A percentile compares a stretch with the other conserved stretches of the same genome.
Conservation (phyloP, 1,140 invertebrate species). For the Pseudobourletiella spinata region DNA sequence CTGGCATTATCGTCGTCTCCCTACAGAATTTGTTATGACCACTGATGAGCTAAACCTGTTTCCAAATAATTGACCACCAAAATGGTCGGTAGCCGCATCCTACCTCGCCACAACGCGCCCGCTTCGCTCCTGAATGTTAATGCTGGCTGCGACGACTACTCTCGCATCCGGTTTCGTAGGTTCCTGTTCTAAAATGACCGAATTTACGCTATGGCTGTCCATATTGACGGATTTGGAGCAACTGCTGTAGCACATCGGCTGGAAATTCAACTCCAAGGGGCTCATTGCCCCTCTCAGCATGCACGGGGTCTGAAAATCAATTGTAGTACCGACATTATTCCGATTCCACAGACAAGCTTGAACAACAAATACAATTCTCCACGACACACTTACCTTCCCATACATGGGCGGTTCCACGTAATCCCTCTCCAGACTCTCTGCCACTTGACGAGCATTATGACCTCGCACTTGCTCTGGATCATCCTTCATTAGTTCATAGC, state of each 20-base stretch:
- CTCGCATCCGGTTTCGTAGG: constrained; percentile 51
- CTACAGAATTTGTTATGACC: constrained; percentile 15
- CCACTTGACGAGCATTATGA: constrained; percentile 19
- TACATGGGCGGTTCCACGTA: background rate
- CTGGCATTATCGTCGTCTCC: constrained; percentile 80
- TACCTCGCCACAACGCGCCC: constrained; percentile 26
- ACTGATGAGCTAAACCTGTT: no score
- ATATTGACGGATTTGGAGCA: constrained; percentile 50
- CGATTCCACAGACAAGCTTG: no score
- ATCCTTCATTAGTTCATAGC: constrained; percentile 2
- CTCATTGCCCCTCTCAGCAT: constrained; percentile 58
- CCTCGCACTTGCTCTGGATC: constrained; percentile 9
- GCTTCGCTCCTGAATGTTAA: constrained; percentile 23
- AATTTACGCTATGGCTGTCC: constrained; percentile 71
- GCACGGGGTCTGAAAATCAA: constrained; percentile 34
- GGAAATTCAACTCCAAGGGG: constrained; percentile 64
- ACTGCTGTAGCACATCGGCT: constrained; percentile 50
- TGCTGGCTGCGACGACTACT: constrained; percentile 21
- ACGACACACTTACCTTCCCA: no score
- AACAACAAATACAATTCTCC: no score
- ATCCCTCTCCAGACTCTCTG: background rate
- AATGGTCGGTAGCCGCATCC: no score
- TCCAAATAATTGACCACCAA: no score
- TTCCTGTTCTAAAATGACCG: constrained; percentile 67
- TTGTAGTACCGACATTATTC: no score